Percentiles rank a stretch among this genome's conserved stretches.
These are phyloP conservation scores for Plebejus anna DNA, from an alignment of 2,888 invertebrate species.

Conservation along the genomic window DNA sequence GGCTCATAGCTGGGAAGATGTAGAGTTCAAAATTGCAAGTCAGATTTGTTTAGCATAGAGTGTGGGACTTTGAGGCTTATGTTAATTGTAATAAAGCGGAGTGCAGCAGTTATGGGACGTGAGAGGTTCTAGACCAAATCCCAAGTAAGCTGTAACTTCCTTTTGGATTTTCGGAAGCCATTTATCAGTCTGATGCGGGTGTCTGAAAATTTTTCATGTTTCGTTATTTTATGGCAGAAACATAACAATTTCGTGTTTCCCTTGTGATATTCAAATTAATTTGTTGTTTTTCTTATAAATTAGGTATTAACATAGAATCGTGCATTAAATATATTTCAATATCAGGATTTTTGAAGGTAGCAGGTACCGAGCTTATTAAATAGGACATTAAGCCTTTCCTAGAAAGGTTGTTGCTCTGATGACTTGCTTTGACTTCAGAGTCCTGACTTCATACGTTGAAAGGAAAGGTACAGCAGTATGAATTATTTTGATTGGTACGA, in stretches of 20 bases:
- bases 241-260: constrained; percentile 53
- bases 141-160: constrained; percentile 81
- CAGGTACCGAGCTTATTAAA: no score
- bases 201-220: constrained; percentile 81
- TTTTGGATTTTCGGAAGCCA: constrained; percentile 82
- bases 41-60: constrained; percentile 61
- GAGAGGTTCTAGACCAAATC: constrained; percentile 81
- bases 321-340: background rate
- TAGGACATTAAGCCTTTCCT: no score
- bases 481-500: background rate
- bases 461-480: background rate
- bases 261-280: constrained; percentile 27
- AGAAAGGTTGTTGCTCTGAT: no score
- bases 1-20: constrained; percentile 71
- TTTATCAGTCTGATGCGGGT: constrained; percentile 80
- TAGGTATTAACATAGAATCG: background rate
- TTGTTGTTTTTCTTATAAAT: constrained; percentile 7
- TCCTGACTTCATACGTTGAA: background rate
- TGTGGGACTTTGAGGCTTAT: constrained; percentile 80
- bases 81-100: constrained; percentile 81
- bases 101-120: constrained; percentile 80
- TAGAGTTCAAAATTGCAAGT: constrained; percentile 79
- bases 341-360: no score
- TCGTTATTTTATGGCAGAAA: constrained; percentile 73
- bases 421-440: background rate